Base-by-base conservation (phyloP, 2,888 invertebrate genomes). In the Polyommatus icarus region DNA sequence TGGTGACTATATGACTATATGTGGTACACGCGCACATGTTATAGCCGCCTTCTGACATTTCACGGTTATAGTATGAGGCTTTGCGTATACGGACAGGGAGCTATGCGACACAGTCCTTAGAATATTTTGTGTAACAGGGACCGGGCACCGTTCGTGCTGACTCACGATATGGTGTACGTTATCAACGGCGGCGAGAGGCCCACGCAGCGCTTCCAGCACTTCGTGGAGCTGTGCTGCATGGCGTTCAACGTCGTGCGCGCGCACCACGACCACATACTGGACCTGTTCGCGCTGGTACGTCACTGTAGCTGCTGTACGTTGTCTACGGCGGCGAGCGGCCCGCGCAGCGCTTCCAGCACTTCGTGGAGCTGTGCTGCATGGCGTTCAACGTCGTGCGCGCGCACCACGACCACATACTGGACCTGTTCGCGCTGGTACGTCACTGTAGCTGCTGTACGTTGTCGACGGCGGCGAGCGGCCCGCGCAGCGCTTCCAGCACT, bases 101-200 rank as follows among this genome's bases (percentile, higher is more conserved):
- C 1, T 18, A 18, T 46, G 46, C 46, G 46, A 54, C 15, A 50
- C 4, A 15, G 18, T 54, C 46, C 12, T 46, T 46, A 54, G 4
- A 18, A 54, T 18, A 54, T 54, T 54, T 59, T 20, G 59, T 59
- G 59, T 59, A 20, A 24, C 75, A 98, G 99, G 84, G 99, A 99
- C 92, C 97, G 99, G 18, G 98, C 98, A 0, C 99, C 99, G 0
- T 99, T 99, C 94, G 99, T 99, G 0, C 91, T 99, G 78, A 99
- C 99, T 0, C 97, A 98, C 46, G 99, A 99, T 89, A 99, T 99
- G 99, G 99, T 98, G 6, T 99, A 99, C 91, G 99, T 99, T n/a
- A 99, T 99, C 85, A 99, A 99, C 90, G 98, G 98, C 76, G 98
- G 99, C 2, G 99, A 99, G 87, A 96, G 98, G 83, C 98, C 98